Evolutionary conservation across 2,797 vertebrate genomes (phyloP), one percentile per base, ranked within the genome.

Genomic region (Vipera ursinii): DNA sequence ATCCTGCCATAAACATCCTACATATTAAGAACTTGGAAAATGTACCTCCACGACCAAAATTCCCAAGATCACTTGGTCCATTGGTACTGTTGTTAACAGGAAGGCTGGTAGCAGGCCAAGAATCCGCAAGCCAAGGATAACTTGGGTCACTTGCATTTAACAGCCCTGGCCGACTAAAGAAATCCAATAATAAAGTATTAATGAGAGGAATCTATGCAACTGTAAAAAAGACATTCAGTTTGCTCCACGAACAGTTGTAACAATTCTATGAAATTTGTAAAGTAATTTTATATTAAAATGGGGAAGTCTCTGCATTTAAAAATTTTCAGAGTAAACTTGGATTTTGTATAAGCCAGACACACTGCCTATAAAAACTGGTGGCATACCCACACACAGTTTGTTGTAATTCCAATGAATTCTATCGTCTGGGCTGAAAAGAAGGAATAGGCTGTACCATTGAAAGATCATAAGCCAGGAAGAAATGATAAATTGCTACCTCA

Each of bases 41-140:
- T 98, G 97, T 97, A 99, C 99, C 99, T 98, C 98, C 99, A 95
- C 99, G 98, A 90, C 99, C 97, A 92, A 99, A 99, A 98, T 99
- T 99, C 86, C 97, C 98, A 94, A 99, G 98, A 96, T 99, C 99
- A 92, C 98, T 99, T 65, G 99, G 98, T 93, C 99, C 99, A 94
- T 98, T 99, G 51, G 98, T 99, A 96, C 97, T 98, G 95, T 98
- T 99, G 97, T 99, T 99, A 93, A 99, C 99, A 0, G 99, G 99
- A 95, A 99, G 98, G 97, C 99, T 99, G 89, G 99, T 98, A 90
- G 99, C 98, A 55, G 99, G 99, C 99, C 99, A 99, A 48, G 99
- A 99, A 97, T 99, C 99, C 6, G 99, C 99, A 96, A 99, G 98
- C 99, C 99, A 99, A 93, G 99, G 99, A 95, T 99, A 99, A 91